Conservation (phyloP, 2,797 vertebrate genomes). For the Gephyroberyx darwinii region DNA sequence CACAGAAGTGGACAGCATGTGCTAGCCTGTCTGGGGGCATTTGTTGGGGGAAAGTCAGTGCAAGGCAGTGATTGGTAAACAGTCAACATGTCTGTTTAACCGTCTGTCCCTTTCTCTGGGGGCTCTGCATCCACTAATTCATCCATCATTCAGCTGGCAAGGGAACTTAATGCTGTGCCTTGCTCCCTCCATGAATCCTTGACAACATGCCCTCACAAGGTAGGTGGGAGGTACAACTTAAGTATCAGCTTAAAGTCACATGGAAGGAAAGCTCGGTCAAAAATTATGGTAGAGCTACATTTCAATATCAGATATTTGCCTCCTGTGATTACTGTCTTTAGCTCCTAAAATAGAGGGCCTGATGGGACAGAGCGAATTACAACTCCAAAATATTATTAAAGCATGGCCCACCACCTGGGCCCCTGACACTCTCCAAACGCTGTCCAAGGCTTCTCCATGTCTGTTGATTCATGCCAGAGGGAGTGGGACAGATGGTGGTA, state of each 20-base stretch:
- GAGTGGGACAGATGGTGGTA: constrained; percentile 68
- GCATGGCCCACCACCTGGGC: constrained; percentile 55
- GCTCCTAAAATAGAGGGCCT: constrained; percentile 29
- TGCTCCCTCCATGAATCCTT: constrained; percentile 1
- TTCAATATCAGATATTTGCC: constrained; percentile 24
- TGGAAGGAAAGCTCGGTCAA: constrained; percentile 3
- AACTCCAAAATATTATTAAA: constrained; percentile 62
- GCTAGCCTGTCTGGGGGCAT: constrained; percentile 7
- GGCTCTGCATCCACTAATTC: not conserved
- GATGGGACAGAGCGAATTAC: constrained; percentile 49
- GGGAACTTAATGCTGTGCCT: not conserved
- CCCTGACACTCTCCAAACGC: constrained; percentile 32
- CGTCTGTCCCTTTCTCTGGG: constrained; percentile 10
- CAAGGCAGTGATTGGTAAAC: constrained; percentile 15
- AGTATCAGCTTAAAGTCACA: constrained; percentile 2
- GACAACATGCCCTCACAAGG: not conserved
- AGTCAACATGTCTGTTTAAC: constrained; percentile 11
- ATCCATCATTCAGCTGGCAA: constrained; percentile 26
- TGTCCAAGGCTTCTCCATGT: constrained; percentile 56
- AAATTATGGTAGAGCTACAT: constrained; percentile 1
- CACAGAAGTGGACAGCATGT: constrained; percentile 35
- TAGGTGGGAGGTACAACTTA: not conserved
- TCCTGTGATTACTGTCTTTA: constrained; percentile 36
- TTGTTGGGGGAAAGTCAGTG: constrained; percentile 16
- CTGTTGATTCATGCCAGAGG: constrained; percentile 55